phyloP scores from a whole-genome alignment of 2,113 vertebrate species.

The Andinoacara biseriatus region DNA sequence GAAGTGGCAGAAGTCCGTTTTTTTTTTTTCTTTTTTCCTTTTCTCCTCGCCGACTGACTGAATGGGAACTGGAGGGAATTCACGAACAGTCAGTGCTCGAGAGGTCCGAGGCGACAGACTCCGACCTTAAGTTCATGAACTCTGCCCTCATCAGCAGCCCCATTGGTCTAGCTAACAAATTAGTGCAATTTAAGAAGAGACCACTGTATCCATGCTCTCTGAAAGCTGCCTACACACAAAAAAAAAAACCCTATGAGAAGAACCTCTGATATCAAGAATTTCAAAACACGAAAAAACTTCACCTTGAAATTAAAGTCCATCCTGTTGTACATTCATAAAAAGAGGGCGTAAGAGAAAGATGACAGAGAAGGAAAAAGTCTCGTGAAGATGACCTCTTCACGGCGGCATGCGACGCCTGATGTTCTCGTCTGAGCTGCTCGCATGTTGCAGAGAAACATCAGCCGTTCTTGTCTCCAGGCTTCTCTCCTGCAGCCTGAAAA shows the following conservation, averaged over 20 bases:
- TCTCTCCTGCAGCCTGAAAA: constrained; percentile 73
- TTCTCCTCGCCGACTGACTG: constrained; percentile 7
- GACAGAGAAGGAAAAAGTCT: constrained; percentile 51
- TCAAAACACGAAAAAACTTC: constrained; percentile 53
- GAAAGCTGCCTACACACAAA: constrained; percentile 76
- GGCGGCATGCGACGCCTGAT: neutral
- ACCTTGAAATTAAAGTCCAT: constrained; percentile 55
- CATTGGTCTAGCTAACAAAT: constrained; percentile 69
- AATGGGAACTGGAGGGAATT: constrained; percentile 41
- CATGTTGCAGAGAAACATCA: constrained; percentile 8
- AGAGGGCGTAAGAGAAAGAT: constrained; percentile 50
- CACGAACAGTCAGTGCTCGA: constrained; percentile 49
- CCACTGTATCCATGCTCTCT: constrained; percentile 68
- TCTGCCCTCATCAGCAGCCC: constrained; percentile 55
- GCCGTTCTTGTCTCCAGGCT: constrained; percentile 77
- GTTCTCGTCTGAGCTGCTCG: constrained; percentile 41
- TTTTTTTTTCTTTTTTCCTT: too few relatives aligned
- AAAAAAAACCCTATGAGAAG: constrained; percentile 56
- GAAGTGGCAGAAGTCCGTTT: constrained; percentile 36
- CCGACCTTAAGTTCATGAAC: constrained; percentile 14
- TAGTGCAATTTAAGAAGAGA: constrained; percentile 80
- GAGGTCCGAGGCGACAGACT: constrained; percentile 20
- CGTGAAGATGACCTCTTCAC: constrained; percentile 32
- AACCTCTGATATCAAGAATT: constrained; percentile 56
- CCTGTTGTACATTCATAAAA: constrained; percentile 77